phyloP scores from a whole-genome alignment of 2,888 invertebrate species.

The Rambutsinella grinnellia region DNA sequence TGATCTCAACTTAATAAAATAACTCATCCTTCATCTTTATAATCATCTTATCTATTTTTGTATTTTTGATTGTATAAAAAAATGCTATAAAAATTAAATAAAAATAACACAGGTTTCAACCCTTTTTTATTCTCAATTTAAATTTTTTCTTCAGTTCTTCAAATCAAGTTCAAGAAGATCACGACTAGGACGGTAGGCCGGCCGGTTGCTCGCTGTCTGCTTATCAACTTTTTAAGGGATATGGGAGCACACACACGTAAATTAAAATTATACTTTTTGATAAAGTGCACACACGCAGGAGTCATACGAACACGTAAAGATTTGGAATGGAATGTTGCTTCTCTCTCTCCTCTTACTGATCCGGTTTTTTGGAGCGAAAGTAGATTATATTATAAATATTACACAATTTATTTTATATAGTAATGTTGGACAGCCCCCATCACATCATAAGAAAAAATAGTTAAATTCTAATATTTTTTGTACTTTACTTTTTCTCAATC shows the following conservation, averaged over 20 bases:
- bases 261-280: not conserved
- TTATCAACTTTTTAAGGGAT: not conserved
- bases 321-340: slow-evolving; percentile 42
- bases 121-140: not conserved
- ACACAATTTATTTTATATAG: not conserved
- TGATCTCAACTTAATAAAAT: too few species aligned
- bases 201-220: slow-evolving; percentile 34
- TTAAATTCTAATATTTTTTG: slow-evolving; percentile 2
- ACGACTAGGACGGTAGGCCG: slow-evolving; percentile 40
- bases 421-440: slow-evolving; percentile 36
- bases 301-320: not conserved
- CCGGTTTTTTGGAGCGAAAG: slow-evolving; percentile 32
- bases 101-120: not conserved
- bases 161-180: not conserved
- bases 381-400: not conserved
- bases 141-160: not conserved
- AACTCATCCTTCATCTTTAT: not conserved
- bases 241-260: not conserved
- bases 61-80: not conserved
- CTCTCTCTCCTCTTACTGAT: slow-evolving; percentile 30
- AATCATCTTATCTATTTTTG: not conserved
- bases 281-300: not conserved
- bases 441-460: slow-evolving; percentile 12
- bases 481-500: slow-evolving; percentile 32
- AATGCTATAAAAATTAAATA: not conserved